Evolutionary conservation across 2,113 vertebrate species (phyloP), one percentile per base, ranked within the genome.

Genomic region (Oryzias woworae): DNA sequence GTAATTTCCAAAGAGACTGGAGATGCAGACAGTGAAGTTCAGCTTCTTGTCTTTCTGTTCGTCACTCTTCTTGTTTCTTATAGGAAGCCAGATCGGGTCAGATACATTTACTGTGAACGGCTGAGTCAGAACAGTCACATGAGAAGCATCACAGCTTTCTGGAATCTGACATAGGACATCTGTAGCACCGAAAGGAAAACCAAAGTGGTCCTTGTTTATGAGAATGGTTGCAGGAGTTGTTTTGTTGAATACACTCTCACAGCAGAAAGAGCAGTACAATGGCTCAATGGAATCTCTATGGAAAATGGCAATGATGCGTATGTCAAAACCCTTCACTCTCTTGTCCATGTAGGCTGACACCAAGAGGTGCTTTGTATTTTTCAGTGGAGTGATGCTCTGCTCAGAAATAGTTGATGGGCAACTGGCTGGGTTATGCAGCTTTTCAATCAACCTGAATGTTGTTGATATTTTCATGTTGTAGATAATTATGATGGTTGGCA

Each of bases 181-280:
- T 3, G 91, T 85, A 0, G 87, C 69, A 24, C 18, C 51, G 0
- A 87, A 95, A 5, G 90, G 87, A 5, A 93, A 95, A 4, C 88
- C 92, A 81, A 91, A 94, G 43, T 86, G 53, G 6, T 93, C 91
- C 0, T 56, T 15, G 45, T 92, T 90, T 22, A 7, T 68, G 3
- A 78, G 58, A 48, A 80, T 0, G 0, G 45, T 51, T 15, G 66
- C 5, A 0, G 24, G 59, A 31, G 63, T 72, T 6, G 44, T 46
- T 41, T n/a, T 13, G 8, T 1, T 17, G 0, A 68, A n/a, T 1
- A 49, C 18, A 4, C 53, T 2, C 5, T 18, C 13, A 50, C 91
- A 94, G 71, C 88, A 88, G 69, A 92, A 93, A 69, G 81, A 50
- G 69, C 93, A 94, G 64, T 89, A 66, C 0, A 93, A 88, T 0